Percentiles rank a stretch among this genome's conserved stretches.
phyloP scores from a whole-genome alignment of 2,797 vertebrate genomes.

The Phaenicophaeus curvirostris region DNA sequence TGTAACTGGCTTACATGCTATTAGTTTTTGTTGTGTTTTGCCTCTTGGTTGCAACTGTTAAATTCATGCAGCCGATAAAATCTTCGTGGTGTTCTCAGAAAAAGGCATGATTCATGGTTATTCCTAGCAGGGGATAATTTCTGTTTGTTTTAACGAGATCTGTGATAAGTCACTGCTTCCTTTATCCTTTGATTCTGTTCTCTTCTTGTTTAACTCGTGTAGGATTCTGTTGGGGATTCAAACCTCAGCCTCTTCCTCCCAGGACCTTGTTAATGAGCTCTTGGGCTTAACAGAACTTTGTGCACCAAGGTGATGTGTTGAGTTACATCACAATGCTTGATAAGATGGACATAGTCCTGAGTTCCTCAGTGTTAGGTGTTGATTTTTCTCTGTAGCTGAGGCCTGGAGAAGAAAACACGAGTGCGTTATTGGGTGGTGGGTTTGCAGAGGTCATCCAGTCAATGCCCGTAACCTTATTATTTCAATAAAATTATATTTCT shows the following conservation, averaged over 20 bases:
- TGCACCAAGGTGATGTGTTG: rapidly evolving
- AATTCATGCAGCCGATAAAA: not conserved
- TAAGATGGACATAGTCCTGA: rapidly evolving
- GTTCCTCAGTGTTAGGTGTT: too few relatives aligned
- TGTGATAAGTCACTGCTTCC: not conserved
- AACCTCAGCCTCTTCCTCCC: not conserved
- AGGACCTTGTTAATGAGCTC: not conserved
- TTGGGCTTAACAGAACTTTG: not conserved
- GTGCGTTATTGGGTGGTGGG: not conserved
- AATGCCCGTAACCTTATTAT: not conserved
- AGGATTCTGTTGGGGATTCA: not conserved
- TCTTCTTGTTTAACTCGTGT: not conserved
- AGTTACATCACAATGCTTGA: not conserved
- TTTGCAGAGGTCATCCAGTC: not conserved
- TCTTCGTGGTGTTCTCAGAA: not conserved
- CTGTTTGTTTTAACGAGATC: not conserved
- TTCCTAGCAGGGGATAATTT: not conserved
- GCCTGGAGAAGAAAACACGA: not conserved
- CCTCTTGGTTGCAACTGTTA: not conserved
- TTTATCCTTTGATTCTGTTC: not conserved
- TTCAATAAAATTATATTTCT: not conserved
- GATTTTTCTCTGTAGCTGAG: not conserved
- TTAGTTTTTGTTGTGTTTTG: not conserved
- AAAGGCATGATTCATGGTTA: not conserved
- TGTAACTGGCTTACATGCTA: not conserved